Conservation (phyloP, 1,140 invertebrate genomes). For the Diabrotica virgifera region DNA sequence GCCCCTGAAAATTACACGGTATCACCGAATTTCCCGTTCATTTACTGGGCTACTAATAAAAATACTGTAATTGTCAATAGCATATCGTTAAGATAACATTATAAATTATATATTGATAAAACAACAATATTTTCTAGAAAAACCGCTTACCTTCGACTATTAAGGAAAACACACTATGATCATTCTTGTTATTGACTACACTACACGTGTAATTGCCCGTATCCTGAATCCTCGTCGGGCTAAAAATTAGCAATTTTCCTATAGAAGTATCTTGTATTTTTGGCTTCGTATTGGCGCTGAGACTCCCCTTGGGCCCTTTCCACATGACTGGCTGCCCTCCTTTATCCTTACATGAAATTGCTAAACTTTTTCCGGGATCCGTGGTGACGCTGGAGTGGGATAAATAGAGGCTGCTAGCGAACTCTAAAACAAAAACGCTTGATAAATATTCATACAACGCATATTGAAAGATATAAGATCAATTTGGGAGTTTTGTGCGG, state of each 20-base stretch:
- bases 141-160: constrained; percentile 8
- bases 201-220: constrained; percentile 14
- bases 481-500: no score
- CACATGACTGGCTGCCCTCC: constrained; percentile 9
- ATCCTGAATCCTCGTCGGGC: background rate
- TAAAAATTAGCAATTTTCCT: constrained; percentile 8
- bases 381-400: background rate
- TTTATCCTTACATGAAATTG: constrained; percentile 10
- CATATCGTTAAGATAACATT: no score
- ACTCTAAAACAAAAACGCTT: background rate
- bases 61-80: no score
- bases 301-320: constrained; percentile 9
- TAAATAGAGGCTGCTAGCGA: background rate
- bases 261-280: constrained; percentile 4
- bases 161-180: constrained; percentile 6
- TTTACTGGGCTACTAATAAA: no score
- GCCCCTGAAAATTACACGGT: no score
- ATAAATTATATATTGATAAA: no score
- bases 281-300: constrained; percentile 8
- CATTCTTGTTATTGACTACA: constrained; percentile 1
- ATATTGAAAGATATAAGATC: no score
- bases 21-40: no score
- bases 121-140: background rate
- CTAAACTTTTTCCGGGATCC: background rate
- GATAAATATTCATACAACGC: no score